Conservation (phyloP, 2,113 vertebrate species). For the Cynocephalus volans region DNA sequence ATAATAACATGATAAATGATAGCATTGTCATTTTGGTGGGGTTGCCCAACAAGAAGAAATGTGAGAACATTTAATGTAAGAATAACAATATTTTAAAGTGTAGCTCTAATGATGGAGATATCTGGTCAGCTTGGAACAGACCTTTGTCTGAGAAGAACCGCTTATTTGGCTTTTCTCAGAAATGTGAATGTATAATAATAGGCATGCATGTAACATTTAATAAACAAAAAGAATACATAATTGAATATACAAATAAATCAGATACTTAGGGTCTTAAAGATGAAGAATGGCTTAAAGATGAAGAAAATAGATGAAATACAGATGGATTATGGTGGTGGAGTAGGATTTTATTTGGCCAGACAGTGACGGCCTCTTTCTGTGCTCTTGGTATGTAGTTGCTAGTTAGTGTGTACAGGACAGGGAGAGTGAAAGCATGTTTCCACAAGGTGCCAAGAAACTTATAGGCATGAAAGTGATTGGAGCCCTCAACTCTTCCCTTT, state of each 20-base stretch:
- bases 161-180: neutral
- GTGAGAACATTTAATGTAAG: neutral
- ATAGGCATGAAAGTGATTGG: neutral
- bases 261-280: neutral
- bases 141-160: neutral
- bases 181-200: neutral
- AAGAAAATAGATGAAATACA: neutral
- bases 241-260: neutral
- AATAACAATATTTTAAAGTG: conserved; percentile 2
- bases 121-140: neutral
- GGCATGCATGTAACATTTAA: neutral
- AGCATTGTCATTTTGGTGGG: neutral
- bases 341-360: neutral
- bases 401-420: neutral
- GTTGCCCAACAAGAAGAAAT: neutral
- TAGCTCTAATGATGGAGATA: neutral
- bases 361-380: neutral
- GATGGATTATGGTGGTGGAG: neutral
- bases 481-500: neutral
- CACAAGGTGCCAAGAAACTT: neutral
- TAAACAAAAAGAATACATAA: neutral
- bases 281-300: neutral
- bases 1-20: neutral
- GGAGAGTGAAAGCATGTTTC: neutral
- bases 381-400: neutral